Evolutionary conservation across 2,113 vertebrate genomes (phyloP), one percentile per base, ranked within the genome.

Genomic region (Columba livia): DNA sequence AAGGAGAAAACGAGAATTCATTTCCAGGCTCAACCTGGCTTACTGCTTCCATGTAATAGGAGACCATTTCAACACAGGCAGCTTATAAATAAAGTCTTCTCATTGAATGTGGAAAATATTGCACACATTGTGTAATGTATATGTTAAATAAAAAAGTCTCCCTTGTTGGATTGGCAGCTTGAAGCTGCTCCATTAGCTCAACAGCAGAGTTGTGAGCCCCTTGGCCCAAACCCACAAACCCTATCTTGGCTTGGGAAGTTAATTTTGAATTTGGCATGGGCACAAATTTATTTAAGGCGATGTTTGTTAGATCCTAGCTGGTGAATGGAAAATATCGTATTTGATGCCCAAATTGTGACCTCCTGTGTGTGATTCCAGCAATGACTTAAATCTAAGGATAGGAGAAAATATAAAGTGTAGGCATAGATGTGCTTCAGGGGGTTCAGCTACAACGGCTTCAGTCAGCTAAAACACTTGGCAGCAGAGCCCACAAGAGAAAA

Each of bases 41-140:
- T 96, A 70, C 93, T 87, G 83, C 86, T 96, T 96, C 93, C 96
- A 93, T 87, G 92, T 94, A 97, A 97, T 92, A 96, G 85, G 96
- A 96, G 81, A 91, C 88, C 93, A 89, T 93, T 96, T 97, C 90
- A 94, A 96, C 92, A 79, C 89, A 95, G 83, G 93, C 96, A 96
- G 96, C 93, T 96, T 96, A 97, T 96, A 96, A 96, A 97, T 96
- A 96, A 96, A 95, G 91, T 94, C 93, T 96, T 94, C 96, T 93
- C 90, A 77, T 96, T 79, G 83, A 96, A 96, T 94, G 94, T 97
- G 96, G 96, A 97, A 96, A 97, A 95, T 97, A 97, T 97, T 97
- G 94, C 94, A 90, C 92, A 94, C 4, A 24, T 94, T 94, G 92
- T 91, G 94, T 95, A 97, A 96, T 93, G 92, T 94, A 94, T 97